phyloP scores from a whole-genome alignment of 1,140 invertebrate species.

The Eciton burchellii region DNA sequence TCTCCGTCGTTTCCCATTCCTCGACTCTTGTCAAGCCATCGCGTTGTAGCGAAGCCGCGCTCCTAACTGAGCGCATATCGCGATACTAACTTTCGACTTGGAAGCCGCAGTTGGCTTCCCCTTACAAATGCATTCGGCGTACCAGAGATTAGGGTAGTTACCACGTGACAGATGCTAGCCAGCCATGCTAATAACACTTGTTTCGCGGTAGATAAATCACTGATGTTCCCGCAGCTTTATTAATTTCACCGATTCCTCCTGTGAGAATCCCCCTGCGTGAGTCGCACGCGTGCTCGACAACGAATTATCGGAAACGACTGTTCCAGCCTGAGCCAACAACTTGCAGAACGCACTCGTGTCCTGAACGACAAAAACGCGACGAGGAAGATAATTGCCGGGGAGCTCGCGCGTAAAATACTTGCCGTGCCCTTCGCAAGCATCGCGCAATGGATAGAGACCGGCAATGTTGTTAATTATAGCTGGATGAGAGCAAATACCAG shows the following conservation, averaged over 20 bases:
- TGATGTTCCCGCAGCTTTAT: not conserved
- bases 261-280: not conserved
- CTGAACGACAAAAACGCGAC: not conserved
- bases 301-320: not conserved
- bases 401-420: not conserved
- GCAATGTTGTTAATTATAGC: slow-evolving; percentile 45
- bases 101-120: slow-evolving; percentile 49
- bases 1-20: slow-evolving; percentile 37
- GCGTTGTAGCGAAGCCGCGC: slow-evolving; percentile 30
- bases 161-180: slow-evolving; percentile 30
- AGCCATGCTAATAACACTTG: slow-evolving; percentile 36
- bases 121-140: slow-evolving; percentile 52
- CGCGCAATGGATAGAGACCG: too few relatives aligned
- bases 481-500: slow-evolving; percentile 10
- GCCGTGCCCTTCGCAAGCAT: too few relatives aligned
- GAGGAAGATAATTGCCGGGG: not conserved
- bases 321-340: not conserved
- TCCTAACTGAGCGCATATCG: slow-evolving; percentile 52
- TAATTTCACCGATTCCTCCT: not conserved
- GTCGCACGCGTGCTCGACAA: too few relatives aligned
- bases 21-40: slow-evolving; percentile 33
- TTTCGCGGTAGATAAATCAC: slow-evolving; percentile 3
- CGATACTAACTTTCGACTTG: slow-evolving; percentile 55
- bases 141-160: slow-evolving; percentile 57
- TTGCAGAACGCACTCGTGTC: not conserved